Base-by-base conservation (phyloP, 2,888 invertebrate genomes). In the Shargacucullia verbasci region DNA sequence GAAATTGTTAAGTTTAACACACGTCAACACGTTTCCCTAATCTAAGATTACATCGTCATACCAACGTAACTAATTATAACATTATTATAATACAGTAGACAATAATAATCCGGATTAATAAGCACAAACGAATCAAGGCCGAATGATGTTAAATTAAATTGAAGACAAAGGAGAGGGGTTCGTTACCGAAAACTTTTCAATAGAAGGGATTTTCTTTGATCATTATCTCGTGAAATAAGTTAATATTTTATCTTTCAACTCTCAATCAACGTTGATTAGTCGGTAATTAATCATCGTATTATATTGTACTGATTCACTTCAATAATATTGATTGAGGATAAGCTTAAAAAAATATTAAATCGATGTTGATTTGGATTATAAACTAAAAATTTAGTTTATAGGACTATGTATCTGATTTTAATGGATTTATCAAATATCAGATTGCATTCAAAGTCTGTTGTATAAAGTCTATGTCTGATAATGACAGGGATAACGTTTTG, bases 151-250 rank as follows among this genome's bases (percentile, higher is more conserved):
- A 15, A 57, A 54, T 69, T 57, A 54, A 60, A 57, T 65, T 54
- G 14, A 12, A 57, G 40, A 73, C 64, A 73, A 70, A 68, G 43
- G 70, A 27, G 70, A 27, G 12, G 27, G 20, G 15, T 43, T 45
- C 39, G 53, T 48, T 54, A 34, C 47, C 50, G 31, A 38, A 31
- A 64, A 63, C 38, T 57, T 58, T 62, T 34, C 33, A 8, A 29
- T 12, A 37, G 45, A 49, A 53, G 41, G 44, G 37, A 41, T 59
- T 72, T 68, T 54, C 69, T 70, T 69, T 72, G 55, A 70, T 49
- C 52, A 50, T 59, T 59, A 52, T 52, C 56, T 52, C 49, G 49
- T 72, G 29, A 56, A 70, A 56, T 68, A 35, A 46, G 43, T 49
- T 56, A 41, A 53, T 69, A 56, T 69, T 73, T 56, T 50, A 50